Conservation (phyloP, 1,140 invertebrate species). For the Drosophila sp. region DNA sequence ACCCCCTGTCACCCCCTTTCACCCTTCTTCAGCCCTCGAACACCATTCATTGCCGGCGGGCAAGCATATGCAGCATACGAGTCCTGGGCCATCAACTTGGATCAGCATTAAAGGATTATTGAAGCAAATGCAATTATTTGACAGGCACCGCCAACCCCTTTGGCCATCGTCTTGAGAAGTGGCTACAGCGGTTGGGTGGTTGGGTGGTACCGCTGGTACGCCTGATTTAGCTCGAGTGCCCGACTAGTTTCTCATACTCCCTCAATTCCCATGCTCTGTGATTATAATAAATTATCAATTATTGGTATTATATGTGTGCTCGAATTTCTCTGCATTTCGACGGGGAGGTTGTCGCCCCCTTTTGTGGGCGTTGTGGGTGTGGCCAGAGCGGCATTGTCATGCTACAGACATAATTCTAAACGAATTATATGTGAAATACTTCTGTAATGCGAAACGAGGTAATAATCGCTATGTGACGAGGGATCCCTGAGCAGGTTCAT, state of each 20-base stretch:
- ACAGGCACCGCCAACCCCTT: conserved; percentile 61
- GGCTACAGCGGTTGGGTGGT: background rate
- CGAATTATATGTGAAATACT: conserved; percentile 43
- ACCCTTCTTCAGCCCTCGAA: no score
- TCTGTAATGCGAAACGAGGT: conserved; percentile 32
- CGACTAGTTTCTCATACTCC: conserved; percentile 7
- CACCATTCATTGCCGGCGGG: conserved; percentile 37
- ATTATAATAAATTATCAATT: conserved; percentile 84
- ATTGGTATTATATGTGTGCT: conserved; percentile 70
- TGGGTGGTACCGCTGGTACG: conserved; percentile 3
- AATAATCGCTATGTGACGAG: conserved; percentile 33
- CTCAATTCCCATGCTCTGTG: conserved; percentile 45
- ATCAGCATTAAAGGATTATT: conserved; percentile 84
- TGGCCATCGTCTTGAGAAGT: conserved; percentile 37
- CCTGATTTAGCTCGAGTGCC: background rate
- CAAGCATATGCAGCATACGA: conserved; percentile 48
- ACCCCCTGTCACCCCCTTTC: background rate
- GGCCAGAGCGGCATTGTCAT: conserved; percentile 28
- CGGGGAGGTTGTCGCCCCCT: background rate
- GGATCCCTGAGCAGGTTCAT: conserved; percentile 20
- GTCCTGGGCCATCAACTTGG: conserved; percentile 70
- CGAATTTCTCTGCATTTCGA: conserved; percentile 16
- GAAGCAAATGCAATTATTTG: conserved; percentile 84
- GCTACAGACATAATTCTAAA: conserved; percentile 49
- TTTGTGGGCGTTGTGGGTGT: conserved; percentile 36